A percentile compares a stretch with the other conserved stretches of the same genome.
Evolutionary conservation across 2,888 invertebrate species (phyloP).

Genomic region (Eupelmus urozonus): DNA sequence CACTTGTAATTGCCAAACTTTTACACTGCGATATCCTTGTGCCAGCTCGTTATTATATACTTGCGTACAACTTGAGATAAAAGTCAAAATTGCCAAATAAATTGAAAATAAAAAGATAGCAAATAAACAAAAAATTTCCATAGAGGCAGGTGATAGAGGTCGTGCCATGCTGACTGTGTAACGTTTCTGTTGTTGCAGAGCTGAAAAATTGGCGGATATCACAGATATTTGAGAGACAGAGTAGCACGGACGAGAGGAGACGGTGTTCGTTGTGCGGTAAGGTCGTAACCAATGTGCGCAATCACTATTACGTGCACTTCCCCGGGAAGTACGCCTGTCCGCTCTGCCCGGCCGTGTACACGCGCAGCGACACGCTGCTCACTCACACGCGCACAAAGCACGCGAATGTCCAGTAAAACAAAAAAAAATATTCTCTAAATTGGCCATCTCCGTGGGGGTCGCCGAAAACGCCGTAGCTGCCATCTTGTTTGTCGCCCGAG

Average conservation of each 20-base stretch:
- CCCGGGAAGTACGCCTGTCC: slow-evolving; percentile 81
- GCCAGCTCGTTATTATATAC: slow-evolving; percentile 36
- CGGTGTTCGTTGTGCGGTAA: slow-evolving; percentile 81
- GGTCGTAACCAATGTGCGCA: slow-evolving; percentile 81
- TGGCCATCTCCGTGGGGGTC: slow-evolving; percentile 11
- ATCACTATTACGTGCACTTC: slow-evolving; percentile 82
- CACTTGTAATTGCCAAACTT: background rate
- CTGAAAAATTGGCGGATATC: slow-evolving; percentile 80
- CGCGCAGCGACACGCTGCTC: slow-evolving; percentile 80
- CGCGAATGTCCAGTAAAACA: slow-evolving; percentile 64
- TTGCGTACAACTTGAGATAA: slow-evolving; percentile 37
- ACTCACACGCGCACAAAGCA: slow-evolving; percentile 81
- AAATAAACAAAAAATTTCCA: slow-evolving; percentile 26
- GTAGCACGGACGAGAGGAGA: slow-evolving; percentile 80
- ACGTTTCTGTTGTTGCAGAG: slow-evolving; percentile 78
- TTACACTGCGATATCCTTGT: slow-evolving; percentile 43
- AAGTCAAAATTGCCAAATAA: slow-evolving; percentile 10
- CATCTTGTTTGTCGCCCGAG: slow-evolving; percentile 39
- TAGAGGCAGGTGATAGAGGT: slow-evolving; percentile 38
- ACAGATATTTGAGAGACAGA: slow-evolving; percentile 81
- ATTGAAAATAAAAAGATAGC: slow-evolving; percentile 61
- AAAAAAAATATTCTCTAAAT: too few relatives aligned
- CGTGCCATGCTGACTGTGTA: slow-evolving; percentile 56
- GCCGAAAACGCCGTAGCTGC: too few relatives aligned
- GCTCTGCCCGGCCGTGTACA: slow-evolving; percentile 81